Percentiles rank a stretch among this genome's conserved stretches.
phyloP scores from a whole-genome alignment of 2,113 vertebrate species.

The Xenopus borealis region DNA sequence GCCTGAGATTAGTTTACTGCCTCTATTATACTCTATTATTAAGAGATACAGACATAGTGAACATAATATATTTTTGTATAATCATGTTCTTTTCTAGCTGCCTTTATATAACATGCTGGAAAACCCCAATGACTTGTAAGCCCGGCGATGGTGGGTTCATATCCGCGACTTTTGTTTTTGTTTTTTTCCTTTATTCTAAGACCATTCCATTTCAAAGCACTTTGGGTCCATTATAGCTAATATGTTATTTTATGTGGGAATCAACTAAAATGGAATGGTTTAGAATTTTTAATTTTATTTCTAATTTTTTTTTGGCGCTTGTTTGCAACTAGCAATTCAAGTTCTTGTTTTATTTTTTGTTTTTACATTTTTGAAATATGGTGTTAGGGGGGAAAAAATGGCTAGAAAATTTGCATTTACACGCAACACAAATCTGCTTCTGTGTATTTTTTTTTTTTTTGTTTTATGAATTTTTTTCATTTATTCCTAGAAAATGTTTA shows the following conservation, averaged over 20 bases:
- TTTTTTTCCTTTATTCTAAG: conserved; percentile 64
- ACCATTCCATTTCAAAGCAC: conserved; percentile 93
- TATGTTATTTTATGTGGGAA: conserved; percentile 56
- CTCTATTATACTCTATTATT: conserved; percentile 55
- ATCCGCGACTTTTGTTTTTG: conserved; percentile 64
- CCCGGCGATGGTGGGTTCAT: conserved; percentile 61
- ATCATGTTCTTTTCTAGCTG: conserved; percentile 72
- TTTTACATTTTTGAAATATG: conserved; percentile 13
- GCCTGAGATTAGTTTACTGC: conserved; percentile 56
- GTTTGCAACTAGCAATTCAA: conserved; percentile 47
- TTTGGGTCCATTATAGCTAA: conserved; percentile 78
- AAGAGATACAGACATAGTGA: conserved; percentile 60
- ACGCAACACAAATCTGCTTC: conserved; percentile 57
- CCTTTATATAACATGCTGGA: conserved; percentile 70
- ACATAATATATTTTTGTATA: conserved; percentile 75
- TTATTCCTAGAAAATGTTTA: conserved; percentile 55
- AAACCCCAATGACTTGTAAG: conserved; percentile 58
- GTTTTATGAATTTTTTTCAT: conserved; percentile 50
- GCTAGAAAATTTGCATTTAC: conserved; percentile 58
- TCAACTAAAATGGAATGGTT: conserved; percentile 69
- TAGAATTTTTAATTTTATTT: conserved; percentile 54
- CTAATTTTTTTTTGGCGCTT: background rate
- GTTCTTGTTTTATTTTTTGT: background rate
- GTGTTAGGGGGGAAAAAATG: conserved; percentile 57
- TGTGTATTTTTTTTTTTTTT: conserved; percentile 31